A percentile compares a stretch with the other conserved stretches of the same genome.
Conservation (phyloP, 2,113 vertebrate genomes). For the Osmerus eperlanus region DNA sequence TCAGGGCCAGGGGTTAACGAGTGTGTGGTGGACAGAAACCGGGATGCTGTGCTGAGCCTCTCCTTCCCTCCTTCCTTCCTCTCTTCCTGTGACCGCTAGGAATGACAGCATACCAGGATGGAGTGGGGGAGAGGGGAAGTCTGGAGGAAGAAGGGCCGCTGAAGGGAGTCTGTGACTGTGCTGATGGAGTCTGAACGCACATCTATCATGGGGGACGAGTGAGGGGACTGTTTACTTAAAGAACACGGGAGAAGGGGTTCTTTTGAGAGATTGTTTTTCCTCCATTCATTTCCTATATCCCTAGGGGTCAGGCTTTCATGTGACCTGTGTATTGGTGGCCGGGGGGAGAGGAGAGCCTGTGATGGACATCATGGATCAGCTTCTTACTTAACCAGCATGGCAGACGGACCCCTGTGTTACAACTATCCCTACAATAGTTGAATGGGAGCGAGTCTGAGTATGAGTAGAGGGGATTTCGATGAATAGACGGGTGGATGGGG, state of each 20-base stretch:
- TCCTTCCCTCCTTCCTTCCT: constrained; percentile 67
- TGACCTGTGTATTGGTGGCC: constrained; percentile 36
- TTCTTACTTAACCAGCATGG: constrained; percentile 37
- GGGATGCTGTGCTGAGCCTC: constrained; percentile 39
- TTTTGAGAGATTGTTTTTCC: constrained; percentile 23
- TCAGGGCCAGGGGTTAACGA: constrained; percentile 57
- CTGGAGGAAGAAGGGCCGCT: constrained; percentile 43
- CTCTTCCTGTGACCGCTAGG: constrained; percentile 36
- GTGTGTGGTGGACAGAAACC: constrained; percentile 58
- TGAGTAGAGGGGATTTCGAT: constrained; percentile 48
- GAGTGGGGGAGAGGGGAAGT: constrained; percentile 22
- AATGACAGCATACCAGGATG: constrained; percentile 51
- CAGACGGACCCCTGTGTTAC: constrained; percentile 58
- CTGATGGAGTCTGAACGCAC: constrained; percentile 41
- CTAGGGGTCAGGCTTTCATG: constrained; percentile 44
- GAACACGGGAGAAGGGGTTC: constrained; percentile 12
- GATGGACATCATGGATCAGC: constrained; percentile 24
- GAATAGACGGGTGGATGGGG: constrained; percentile 49
- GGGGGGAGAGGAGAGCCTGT: constrained; percentile 29
- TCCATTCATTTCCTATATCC: constrained; percentile 39
- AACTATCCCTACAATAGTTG: constrained; percentile 28
- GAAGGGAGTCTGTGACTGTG: constrained; percentile 8
- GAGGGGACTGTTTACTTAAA: constrained; percentile 9
- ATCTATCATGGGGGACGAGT: constrained; percentile 19
- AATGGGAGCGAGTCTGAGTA: constrained; percentile 58